These are phyloP conservation scores for Trachemys scripta DNA, from an alignment of 2,113 vertebrate species.

Conservation along the genomic window DNA sequence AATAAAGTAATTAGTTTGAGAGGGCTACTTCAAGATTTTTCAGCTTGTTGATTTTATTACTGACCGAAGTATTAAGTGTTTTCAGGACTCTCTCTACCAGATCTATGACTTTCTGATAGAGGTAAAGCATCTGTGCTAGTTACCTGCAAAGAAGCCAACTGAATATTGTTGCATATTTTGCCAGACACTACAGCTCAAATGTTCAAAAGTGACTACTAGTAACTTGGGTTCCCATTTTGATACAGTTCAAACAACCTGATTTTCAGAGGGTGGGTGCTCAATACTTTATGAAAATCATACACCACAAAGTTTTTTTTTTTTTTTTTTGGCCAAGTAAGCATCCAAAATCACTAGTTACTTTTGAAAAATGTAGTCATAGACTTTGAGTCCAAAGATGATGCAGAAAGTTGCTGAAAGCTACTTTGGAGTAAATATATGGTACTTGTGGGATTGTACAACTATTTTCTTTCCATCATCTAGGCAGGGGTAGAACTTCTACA, in stretches of 20 bases:
- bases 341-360: background rate
- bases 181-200: background rate
- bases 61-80: background rate
- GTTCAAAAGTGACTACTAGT: background rate
- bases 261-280: background rate
- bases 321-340: background rate
- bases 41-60: background rate
- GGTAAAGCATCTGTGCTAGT: rapidly evolving
- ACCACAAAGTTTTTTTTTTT: background rate
- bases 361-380: background rate
- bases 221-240: background rate
- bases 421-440: background rate
- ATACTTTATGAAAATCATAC: background rate
- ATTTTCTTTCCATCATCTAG: background rate
- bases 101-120: background rate
- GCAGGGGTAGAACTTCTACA: background rate
- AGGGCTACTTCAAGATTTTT: background rate
- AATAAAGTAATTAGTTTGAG: background rate
- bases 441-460: background rate
- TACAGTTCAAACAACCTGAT: background rate
- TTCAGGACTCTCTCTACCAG: rapidly evolving
- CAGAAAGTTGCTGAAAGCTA: background rate
- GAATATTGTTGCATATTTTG: background rate
- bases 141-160: background rate
- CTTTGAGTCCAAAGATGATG: background rate